A percentile compares a stretch with the other conserved stretches of the same genome.
Conservation (phyloP, 92 coral and sea anemone species). For the Metridium senile region DNA sequence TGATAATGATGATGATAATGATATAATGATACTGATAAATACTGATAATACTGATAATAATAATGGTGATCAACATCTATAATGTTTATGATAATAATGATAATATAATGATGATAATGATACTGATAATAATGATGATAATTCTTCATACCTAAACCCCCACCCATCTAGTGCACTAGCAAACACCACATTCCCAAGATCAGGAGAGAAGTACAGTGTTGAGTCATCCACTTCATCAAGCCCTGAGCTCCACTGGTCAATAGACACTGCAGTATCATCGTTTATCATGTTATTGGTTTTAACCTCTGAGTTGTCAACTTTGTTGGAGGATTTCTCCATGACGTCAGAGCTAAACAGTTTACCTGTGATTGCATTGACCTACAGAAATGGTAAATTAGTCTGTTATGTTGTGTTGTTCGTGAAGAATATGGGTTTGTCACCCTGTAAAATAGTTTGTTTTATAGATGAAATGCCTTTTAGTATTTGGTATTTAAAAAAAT, state of each 20-base stretch:
- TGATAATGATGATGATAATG: no score
- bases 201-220: constrained; percentile 89
- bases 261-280: constrained; percentile 77
- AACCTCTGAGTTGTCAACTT: constrained; percentile 26
- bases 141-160: constrained; percentile 84
- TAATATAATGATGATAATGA: no score
- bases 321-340: constrained; percentile 72
- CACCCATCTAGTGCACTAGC: constrained; percentile 97
- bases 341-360: constrained; percentile 87
- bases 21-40: no score
- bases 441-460: no score
- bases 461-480: no score
- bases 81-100: no score
- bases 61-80: no score
- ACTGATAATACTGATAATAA: no score
- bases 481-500: no score
- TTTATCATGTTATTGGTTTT: constrained; percentile 22
- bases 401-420: no score
- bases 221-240: constrained; percentile 95
- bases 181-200: constrained; percentile 96
- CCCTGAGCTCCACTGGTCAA: constrained; percentile 98
- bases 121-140: no score
- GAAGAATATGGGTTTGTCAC: background rate
- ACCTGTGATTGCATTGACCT: constrained; percentile 98
- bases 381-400: background rate